Conservation (phyloP, 2,113 vertebrate species). For the Colius striatus region DNA sequence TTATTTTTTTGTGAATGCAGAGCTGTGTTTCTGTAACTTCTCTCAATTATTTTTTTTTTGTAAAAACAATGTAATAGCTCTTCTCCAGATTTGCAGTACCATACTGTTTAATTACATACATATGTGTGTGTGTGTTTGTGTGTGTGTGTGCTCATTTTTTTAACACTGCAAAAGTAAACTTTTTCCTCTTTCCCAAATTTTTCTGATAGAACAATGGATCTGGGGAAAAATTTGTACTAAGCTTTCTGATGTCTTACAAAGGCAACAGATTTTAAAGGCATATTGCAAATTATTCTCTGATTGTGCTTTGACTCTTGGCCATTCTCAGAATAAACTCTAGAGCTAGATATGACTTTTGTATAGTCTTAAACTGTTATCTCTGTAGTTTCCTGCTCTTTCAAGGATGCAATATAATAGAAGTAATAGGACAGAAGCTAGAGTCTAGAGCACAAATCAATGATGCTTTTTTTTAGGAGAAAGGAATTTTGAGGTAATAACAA, state of each 20-base stretch:
- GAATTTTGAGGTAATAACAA: not conserved
- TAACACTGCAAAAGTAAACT: not conserved
- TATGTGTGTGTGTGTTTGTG: rapidly evolving
- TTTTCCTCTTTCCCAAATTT: not conserved
- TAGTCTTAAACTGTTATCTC: not conserved
- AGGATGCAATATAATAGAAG: too few relatives aligned
- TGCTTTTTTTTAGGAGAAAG: not conserved
- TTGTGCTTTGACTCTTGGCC: not conserved
- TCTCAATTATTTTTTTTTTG: not conserved
- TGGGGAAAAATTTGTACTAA: not conserved
- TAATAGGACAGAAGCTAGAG: not conserved
- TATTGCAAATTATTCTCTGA: not conserved
- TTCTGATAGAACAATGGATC: not conserved
- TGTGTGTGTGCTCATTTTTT: not conserved
- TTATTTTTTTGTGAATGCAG: not conserved
- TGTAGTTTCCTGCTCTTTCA: not conserved
- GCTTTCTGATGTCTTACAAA: not conserved
- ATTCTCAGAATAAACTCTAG: not conserved
- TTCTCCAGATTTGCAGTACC: not conserved
- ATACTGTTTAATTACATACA: not conserved
- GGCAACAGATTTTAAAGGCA: not conserved
- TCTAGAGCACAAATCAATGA: not conserved
- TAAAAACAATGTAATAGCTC: not conserved
- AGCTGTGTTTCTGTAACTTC: not conserved
- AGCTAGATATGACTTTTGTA: not conserved